Evolutionary conservation across 2,113 vertebrate genomes (phyloP).

Genomic region (Myrmecophaga tridactyla): DNA sequence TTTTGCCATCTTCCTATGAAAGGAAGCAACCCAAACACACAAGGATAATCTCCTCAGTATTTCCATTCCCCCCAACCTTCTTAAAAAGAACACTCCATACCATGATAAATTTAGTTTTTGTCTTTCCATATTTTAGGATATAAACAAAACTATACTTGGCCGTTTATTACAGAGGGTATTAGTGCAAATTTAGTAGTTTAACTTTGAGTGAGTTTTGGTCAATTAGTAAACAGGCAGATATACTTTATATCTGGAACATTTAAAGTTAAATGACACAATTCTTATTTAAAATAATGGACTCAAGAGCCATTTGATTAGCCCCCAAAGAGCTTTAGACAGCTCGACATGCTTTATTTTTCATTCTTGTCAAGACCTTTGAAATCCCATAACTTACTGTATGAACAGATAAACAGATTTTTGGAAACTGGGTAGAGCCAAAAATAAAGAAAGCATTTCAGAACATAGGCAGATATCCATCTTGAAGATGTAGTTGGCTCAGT

Average conservation of each 20-base stretch:
- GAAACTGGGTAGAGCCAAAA: not conserved
- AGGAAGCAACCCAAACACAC: not conserved
- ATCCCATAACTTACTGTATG: not conserved
- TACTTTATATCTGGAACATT: not conserved
- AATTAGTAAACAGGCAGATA: not conserved
- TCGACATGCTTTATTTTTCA: not conserved
- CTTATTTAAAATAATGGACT: not conserved
- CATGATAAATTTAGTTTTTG: not conserved
- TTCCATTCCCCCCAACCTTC: not conserved
- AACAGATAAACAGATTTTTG: not conserved
- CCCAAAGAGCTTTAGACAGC: not conserved
- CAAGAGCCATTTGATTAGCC: not conserved
- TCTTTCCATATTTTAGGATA: not conserved
- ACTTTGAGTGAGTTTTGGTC: not conserved
- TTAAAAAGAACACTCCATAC: not conserved
- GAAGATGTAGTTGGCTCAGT: not conserved
- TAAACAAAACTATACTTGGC: not conserved
- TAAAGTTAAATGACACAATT: not conserved
- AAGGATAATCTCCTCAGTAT: not conserved
- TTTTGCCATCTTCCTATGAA: slow-evolving; percentile 37
- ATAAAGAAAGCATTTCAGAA: not conserved
- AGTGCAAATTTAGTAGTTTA: not conserved
- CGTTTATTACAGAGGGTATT: not conserved
- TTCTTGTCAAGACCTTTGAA: not conserved
- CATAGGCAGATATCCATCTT: not conserved